Base-by-base conservation (phyloP, 2,113 vertebrate species). In the Eretmochelys imbricata region DNA sequence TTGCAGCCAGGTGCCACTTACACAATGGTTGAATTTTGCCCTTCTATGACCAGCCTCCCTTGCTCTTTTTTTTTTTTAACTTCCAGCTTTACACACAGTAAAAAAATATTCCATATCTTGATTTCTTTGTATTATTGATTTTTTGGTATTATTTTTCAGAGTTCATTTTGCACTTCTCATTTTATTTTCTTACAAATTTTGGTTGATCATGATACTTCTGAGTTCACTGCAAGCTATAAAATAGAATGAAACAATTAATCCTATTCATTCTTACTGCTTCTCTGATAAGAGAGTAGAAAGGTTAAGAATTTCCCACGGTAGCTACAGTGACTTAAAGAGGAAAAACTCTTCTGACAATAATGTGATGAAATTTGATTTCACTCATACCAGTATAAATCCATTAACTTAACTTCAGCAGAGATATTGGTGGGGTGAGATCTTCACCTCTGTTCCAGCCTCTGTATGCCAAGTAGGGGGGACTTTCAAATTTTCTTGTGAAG, bases 271-370 rank as follows among this genome's bases (percentile, higher is more conserved):
- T 38, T 89, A 25, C 27, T 51, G 10, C 1, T 3, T 31, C 80
- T 91, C 76, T 94, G 59, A 50, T 55, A 91, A 90, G 10, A 93
- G 24, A 86, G 9, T 62, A 90, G 55, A 78, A 46, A 89, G 51
- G 51, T 95, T 93, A 93, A 31, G 78, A 84, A 48, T 94, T 95
- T 91, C 84, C 80, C 55, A 53, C 93, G 51, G 42, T 76, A 92
- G 95, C 42, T 85, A 69, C 50, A 81, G 90, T 54, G 27, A 17
- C n/a, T 97, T 76, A 80, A 95, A 91, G 17, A 29, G 75, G 42
- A 46, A 72, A 48, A 16, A 25, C 49, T 93, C 51, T 88, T 91
- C 46, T 94, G 82, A 72, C 80, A 93, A 80, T 87, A 94, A 82
- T 5, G 49, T 27, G 35, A 53, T 54, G 38, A 79, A 86, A 84